Evolutionary conservation across 2,797 vertebrate genomes (phyloP), one percentile per base, ranked within the genome.

Genomic region (Gobionotothen gibberifrons): DNA sequence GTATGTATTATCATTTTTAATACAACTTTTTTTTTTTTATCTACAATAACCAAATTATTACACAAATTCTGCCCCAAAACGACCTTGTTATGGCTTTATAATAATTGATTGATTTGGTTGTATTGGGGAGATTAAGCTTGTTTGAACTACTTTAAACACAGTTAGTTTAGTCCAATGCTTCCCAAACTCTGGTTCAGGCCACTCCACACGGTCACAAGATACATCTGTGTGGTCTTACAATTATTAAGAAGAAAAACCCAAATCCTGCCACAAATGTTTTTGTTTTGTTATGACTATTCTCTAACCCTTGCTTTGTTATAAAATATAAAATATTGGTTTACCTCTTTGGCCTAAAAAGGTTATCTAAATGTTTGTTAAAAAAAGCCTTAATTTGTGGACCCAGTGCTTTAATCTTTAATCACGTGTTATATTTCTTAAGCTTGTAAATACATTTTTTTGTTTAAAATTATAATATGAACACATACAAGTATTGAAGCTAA

Each of bases 41-140:
- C 6, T 36, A 8, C 32, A 9, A 36, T 36, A 36, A 7, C 5
- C 52, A 52, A n/a, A 32, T 48, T 8, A 40, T 55, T 7, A 3
- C 6, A 10, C 14, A 54, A 15, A 39, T 40, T 57, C 19, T 22
- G 14, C 4, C 22, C 15, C 58, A 49, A 17, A 32, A 0, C 3
- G 3, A 16, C 32, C 4, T 26, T 17, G 1, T 48, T 39, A 47
- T 15, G 42, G 43, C 15, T 15, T 29, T 3, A n/a, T 14, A 6
- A 36, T n/a, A 16, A 42, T 19, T n/a, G 19, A 14, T 42, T 32
- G 3, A 17, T 43, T 6, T 63, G 14, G 29, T 26, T 2, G 29
- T 10, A 16, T 19, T 19, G 0, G 0, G 3, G 0, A 29, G 7
- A 4, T 55, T 42, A 7, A 47, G 21, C 14, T 29, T 0, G 0